phyloP scores from a whole-genome alignment of 2,888 invertebrate genomes.

The Nephrotoma guestfalica region DNA sequence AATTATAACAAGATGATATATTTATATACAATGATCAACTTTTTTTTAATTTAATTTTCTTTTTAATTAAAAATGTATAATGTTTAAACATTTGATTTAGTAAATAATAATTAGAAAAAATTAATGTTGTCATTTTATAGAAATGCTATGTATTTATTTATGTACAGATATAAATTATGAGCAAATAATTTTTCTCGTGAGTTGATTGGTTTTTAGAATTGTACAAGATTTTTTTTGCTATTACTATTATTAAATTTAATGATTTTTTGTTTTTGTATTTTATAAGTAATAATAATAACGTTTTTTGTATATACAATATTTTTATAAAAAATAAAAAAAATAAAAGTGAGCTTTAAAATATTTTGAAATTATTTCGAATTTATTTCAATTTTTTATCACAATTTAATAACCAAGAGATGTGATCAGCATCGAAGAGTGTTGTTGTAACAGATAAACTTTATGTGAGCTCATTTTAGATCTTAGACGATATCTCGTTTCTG shows the following conservation, averaged over 20 bases:
- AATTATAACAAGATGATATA: background rate
- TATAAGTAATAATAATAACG: background rate
- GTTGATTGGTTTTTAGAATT: background rate
- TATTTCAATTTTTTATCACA: background rate
- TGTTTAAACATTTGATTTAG: background rate
- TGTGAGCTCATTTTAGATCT: no score
- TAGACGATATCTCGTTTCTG: no score
- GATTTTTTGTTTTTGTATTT: background rate
- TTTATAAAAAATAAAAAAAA: background rate
- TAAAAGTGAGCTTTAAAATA: background rate
- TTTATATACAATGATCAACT: background rate
- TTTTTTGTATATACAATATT: background rate
- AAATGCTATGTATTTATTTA: background rate
- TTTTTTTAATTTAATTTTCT: background rate
- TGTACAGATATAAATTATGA: background rate
- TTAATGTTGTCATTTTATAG: background rate
- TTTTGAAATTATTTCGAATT: background rate
- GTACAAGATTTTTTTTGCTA: background rate
- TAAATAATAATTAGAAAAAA: background rate
- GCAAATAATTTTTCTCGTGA: background rate
- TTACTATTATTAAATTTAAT: background rate
- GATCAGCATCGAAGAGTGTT: background rate
- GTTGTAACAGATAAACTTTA: background rate
- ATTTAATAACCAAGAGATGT: background rate
- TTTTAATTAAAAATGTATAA: background rate